Conservation (phyloP, 2,113 vertebrate species). For the Geococcyx californianus region DNA sequence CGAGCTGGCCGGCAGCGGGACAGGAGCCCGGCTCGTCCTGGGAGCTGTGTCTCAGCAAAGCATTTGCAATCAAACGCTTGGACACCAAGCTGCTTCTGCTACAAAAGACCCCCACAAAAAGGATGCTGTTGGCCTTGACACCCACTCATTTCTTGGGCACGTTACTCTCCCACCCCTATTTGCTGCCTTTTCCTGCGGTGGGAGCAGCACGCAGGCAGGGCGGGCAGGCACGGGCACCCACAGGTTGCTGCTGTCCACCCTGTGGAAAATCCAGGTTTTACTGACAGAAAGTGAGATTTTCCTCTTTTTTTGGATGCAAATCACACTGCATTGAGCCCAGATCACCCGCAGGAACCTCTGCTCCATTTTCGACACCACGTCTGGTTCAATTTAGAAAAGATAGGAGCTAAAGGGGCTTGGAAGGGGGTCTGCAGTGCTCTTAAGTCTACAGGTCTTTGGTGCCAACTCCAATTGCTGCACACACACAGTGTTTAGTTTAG, state of each 20-base stretch:
- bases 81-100: neutral
- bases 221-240: neutral
- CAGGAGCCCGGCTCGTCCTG: neutral
- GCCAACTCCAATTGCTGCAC: neutral
- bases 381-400: rapidly evolving
- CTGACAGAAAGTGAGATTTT: neutral
- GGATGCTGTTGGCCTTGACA: neutral
- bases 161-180: rapidly evolving
- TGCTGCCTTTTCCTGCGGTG: neutral
- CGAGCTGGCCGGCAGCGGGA: neutral
- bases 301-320: neutral
- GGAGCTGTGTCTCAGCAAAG: neutral
- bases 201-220: neutral
- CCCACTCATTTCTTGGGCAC: rapidly evolving
- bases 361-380: rapidly evolving
- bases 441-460: neutral
- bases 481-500: neutral
- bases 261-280: rapidly evolving
- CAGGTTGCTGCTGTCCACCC: rapidly evolving
- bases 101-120: neutral
- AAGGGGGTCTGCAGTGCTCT: neutral
- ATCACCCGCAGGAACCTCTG: neutral
- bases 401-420: neutral
- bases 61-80: neutral
- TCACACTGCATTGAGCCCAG: neutral